These are phyloP conservation scores for Sebastes oblongus DNA, from an alignment of 2,797 vertebrate species.

Conservation along the genomic window DNA sequence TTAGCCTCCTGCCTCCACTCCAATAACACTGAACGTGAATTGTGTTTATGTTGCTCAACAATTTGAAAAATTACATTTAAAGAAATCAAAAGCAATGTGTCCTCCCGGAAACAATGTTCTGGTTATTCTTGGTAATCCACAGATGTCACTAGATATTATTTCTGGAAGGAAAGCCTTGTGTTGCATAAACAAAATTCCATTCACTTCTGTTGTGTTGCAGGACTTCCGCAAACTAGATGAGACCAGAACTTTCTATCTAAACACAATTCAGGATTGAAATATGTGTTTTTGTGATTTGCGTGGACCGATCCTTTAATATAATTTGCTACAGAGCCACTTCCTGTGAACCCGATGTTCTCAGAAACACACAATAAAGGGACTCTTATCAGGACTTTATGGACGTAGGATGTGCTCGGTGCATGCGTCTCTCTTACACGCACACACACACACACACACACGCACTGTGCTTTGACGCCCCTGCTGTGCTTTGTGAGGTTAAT, in stretches of 20 bases:
- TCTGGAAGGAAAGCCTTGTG: conserved; percentile 9
- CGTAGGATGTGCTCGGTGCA: conserved; percentile 1
- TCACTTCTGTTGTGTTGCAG: neutral
- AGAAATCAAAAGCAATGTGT: neutral
- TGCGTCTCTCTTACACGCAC: neutral
- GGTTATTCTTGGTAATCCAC: neutral
- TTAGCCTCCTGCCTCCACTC: neutral
- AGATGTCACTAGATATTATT: neutral
- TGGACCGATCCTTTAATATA: neutral
- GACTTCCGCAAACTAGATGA: neutral
- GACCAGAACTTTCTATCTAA: neutral
- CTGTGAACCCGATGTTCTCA: conserved; percentile 34
- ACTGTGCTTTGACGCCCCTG: neutral
- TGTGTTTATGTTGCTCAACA: neutral
- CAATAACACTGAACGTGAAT: neutral
- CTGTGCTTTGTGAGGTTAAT: conserved; percentile 43
- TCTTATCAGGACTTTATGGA: conserved; percentile 64
- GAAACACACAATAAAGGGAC: conserved; percentile 52
- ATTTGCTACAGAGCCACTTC: neutral
- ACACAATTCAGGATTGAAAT: neutral
- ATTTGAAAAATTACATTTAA: neutral
- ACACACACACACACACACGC: neutral
- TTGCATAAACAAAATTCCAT: conserved; percentile 19
- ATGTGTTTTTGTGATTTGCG: neutral
- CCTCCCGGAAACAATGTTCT: neutral